phyloP scores from a whole-genome alignment of 2,113 vertebrate species.

The Aspidoscelis tigris region DNA sequence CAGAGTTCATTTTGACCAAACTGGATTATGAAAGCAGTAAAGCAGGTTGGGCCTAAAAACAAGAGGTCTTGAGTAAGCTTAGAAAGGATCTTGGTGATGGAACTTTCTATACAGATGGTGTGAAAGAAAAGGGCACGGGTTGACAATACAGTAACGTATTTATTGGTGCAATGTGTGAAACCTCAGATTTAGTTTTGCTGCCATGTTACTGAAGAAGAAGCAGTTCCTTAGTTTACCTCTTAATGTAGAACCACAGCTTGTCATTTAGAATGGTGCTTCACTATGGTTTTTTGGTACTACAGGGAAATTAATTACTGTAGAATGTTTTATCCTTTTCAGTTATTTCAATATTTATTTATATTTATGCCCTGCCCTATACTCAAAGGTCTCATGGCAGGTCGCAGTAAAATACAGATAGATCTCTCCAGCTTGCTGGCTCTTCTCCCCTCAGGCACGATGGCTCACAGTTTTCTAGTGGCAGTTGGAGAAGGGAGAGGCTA shows the following conservation, averaged over 20 bases:
- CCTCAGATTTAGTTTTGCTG: not conserved
- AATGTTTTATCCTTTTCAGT: not conserved
- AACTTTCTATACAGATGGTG: not conserved
- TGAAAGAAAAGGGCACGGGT: not conserved
- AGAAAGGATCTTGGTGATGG: not conserved
- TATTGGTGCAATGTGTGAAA: not conserved
- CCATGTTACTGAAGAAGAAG: not conserved
- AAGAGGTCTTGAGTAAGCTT: not conserved
- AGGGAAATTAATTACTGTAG: not conserved
- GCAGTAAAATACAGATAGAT: too few species aligned
- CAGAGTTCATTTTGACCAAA: not conserved
- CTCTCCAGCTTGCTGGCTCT: too few species aligned
- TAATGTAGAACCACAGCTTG: not conserved
- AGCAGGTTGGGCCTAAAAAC: not conserved
- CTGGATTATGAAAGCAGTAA: not conserved
- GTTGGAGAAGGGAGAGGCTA: too few species aligned
- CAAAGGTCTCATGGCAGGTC: too few species aligned
- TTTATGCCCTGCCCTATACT: too few species aligned
- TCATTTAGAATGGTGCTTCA: not conserved
- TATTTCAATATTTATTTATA: too few species aligned
- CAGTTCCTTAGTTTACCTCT: not conserved
- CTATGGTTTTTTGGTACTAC: not conserved
- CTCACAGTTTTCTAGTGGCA: too few species aligned
- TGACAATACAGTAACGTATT: not conserved
- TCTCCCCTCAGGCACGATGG: too few species aligned